Evolutionary conservation across 2,888 invertebrate species (phyloP).

Genomic region (Bombylius major): DNA sequence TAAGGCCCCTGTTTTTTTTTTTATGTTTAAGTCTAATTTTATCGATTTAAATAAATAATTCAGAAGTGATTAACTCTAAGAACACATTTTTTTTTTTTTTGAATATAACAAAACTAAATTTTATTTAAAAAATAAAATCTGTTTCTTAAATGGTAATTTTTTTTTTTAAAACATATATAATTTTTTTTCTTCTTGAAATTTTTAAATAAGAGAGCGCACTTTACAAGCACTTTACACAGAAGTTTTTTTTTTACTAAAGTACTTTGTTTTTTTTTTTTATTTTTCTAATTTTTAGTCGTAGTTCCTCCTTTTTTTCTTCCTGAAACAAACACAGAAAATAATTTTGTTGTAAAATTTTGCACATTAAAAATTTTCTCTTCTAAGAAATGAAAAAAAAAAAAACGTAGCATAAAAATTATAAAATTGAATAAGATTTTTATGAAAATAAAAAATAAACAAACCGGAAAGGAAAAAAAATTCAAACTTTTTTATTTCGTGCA

Average conservation of each 20-base stretch:
- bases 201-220: background rate
- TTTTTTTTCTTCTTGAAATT: background rate
- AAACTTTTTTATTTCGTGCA: background rate
- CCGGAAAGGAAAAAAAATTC: background rate
- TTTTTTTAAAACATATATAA: background rate
- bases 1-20: too few relatives aligned
- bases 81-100: too few relatives aligned
- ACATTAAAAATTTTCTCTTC: too few relatives aligned
- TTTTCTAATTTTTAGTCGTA: conserved; percentile 1
- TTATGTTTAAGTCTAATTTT: too few relatives aligned
- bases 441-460: background rate
- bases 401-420: background rate
- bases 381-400: too few relatives aligned
- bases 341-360: too few relatives aligned
- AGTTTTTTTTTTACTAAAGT: background rate
- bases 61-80: too few relatives aligned
- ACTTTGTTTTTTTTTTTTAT: background rate
- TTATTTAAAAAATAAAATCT: too few relatives aligned
- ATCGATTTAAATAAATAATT: too few relatives aligned
- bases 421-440: background rate
- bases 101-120: too few relatives aligned
- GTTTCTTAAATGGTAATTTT: background rate
- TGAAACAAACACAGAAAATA: background rate
- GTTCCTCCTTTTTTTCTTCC: conserved; percentile 6
- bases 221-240: background rate